phyloP scores from a whole-genome alignment of 2,888 invertebrate genomes.

The Drosophila nigricruria region DNA sequence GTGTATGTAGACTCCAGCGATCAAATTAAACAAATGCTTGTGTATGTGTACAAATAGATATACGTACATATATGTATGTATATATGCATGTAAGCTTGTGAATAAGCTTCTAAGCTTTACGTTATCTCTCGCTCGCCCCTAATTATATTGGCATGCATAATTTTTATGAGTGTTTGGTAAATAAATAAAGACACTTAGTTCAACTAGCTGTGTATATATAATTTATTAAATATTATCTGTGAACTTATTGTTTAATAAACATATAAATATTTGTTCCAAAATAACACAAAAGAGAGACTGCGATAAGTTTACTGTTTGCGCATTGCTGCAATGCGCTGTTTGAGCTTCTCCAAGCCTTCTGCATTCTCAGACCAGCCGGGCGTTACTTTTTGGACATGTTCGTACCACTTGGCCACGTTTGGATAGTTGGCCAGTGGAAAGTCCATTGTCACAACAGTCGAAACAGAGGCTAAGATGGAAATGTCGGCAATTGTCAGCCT shows the following conservation, averaged over 20 bases:
- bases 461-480: conserved; percentile 88
- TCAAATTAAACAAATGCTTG: background rate
- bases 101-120: background rate
- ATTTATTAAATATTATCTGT: background rate
- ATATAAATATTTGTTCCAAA: conserved; percentile 1
- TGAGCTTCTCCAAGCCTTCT: conserved; percentile 86
- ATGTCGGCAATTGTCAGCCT: conserved; percentile 92
- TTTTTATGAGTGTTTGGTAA: conserved; percentile 1
- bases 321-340: conserved; percentile 67
- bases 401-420: conserved; percentile 89
- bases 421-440: conserved; percentile 89
- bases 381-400: conserved; percentile 86
- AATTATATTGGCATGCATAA: conserved; percentile 1
- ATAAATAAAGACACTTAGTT: conserved; percentile 4
- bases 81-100: background rate
- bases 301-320: conserved; percentile 68
- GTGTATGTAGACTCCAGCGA: background rate
- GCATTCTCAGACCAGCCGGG: conserved; percentile 88
- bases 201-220: background rate
- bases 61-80: background rate
- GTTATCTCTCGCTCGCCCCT: background rate
- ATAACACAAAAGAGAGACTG: background rate
- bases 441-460: conserved; percentile 88
- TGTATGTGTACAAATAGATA: background rate
- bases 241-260: background rate